A percentile compares a stretch with the other conserved stretches of the same genome.
Conservation (phyloP, 2,888 invertebrate species). For the Anorthoa munda region DNA sequence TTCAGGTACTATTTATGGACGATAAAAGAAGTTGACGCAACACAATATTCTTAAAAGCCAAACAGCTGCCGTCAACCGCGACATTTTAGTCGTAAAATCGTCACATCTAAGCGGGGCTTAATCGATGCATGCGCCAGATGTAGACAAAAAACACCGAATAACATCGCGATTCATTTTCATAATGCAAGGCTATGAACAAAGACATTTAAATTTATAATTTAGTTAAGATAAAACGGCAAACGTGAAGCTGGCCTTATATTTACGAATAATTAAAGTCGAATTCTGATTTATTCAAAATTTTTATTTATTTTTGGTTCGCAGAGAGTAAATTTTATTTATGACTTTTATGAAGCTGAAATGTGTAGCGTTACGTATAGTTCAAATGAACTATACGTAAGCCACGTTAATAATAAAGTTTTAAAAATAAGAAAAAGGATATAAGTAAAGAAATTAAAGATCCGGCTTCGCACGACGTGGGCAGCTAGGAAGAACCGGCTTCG, state of each 20-base stretch:
- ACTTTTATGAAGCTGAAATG: background rate
- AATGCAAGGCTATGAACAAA: conserved; percentile 72
- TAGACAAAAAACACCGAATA: conserved; percentile 66
- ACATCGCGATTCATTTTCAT: conserved; percentile 73
- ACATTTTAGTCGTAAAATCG: conserved; percentile 25
- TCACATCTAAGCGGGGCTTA: conserved; percentile 41
- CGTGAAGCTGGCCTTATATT: conserved; percentile 60
- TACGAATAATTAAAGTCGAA: conserved; percentile 58
- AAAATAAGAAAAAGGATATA: no score
- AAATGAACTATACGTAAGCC: no score
- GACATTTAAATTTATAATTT: conserved; percentile 80
- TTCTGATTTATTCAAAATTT: conserved; percentile 39
- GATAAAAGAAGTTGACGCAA: background rate
- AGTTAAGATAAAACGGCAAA: conserved; percentile 66
- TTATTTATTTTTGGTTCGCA: conserved; percentile 22
- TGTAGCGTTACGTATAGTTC: no score
- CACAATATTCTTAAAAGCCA: background rate
- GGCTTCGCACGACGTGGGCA: no score
- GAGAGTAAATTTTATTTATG: conserved; percentile 14
- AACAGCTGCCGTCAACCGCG: background rate
- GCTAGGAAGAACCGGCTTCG: no score
- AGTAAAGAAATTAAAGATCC: no score
- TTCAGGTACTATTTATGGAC: background rate
- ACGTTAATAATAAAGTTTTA: no score
- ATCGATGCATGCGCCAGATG: conserved; percentile 73